Evolutionary conservation across 2,113 vertebrate genomes (phyloP), one percentile per base, ranked within the genome.

Genomic region (Sturnus vulgaris): DNA sequence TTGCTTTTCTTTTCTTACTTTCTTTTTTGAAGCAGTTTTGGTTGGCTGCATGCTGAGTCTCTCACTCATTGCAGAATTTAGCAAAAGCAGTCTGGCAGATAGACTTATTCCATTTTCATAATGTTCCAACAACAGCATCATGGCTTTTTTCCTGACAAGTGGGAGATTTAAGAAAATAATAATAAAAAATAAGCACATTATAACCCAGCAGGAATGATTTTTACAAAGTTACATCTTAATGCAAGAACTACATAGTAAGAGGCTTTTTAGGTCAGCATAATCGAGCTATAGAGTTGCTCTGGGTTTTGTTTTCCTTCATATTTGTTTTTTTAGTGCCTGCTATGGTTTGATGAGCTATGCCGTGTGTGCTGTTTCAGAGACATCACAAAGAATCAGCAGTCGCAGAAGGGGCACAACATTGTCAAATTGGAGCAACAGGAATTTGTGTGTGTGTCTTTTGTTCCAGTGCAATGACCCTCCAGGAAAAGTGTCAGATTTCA

Each of bases 21-120:
- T 82, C 69, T 98, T 95, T 92, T 65, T 86, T 35, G 86, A 80
- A 94, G 77, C 77, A 89, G 90, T 97, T 97, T 97, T 95, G 69
- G 89, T 88, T 69, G 82, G 57, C 93, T 81, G 78, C 97, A 95
- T 88, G 88, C 97, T 97, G 98, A 96, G 97, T 89, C 77, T 97
- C 95, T 98, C 94, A 92, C 68, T 92, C 93, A 87, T 82, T 90
- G 91, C 82, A 96, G 96, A 95, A 95, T 94, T 98, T 97, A 97
- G 97, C 95, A 96, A 92, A 92, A 97, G 90, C 72, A 86, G 76
- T 95, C 95, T 96, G 97, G 97, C 83, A 97, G 96, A 97, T 39
- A 96, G 78, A 92, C 81, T 96, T 96, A 97, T 98, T 98, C 97
- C 93, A 98, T 98, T 98, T 97, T 96, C 95, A 96, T 98, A 98